phyloP scores from a whole-genome alignment of 2,113 vertebrate genomes.

The Neotoma lepida region DNA sequence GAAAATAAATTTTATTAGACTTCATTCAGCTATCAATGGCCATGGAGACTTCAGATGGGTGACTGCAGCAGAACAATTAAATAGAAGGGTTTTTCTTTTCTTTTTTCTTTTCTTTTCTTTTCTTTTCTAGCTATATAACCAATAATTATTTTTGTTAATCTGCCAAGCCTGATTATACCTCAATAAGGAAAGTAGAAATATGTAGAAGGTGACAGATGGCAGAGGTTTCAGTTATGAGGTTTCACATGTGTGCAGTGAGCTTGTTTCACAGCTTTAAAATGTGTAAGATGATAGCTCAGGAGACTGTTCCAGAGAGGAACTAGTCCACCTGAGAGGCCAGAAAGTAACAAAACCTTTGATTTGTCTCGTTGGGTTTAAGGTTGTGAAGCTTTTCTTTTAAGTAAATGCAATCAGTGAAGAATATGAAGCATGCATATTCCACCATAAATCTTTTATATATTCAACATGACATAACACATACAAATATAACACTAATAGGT shows the following conservation, averaged over 20 bases:
- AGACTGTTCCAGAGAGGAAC: neutral
- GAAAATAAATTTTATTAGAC: slow-evolving; percentile 12
- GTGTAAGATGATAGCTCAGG: slow-evolving; percentile 59
- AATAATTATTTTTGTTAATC: slow-evolving; percentile 63
- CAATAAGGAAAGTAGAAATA: slow-evolving; percentile 68
- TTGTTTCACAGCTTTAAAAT: slow-evolving; percentile 58
- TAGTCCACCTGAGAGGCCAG: neutral
- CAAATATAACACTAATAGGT: neutral
- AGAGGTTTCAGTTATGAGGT: slow-evolving; percentile 72
- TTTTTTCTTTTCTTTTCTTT: neutral
- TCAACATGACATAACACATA: neutral
- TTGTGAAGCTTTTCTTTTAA: slow-evolving; percentile 19
- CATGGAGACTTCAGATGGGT: neutral
- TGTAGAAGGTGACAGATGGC: slow-evolving; percentile 67
- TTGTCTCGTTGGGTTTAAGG: slow-evolving; percentile 30
- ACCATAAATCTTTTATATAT: neutral
- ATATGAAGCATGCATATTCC: neutral
- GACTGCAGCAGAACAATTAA: neutral
- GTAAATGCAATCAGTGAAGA: slow-evolving; percentile 16
- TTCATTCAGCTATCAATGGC: neutral
- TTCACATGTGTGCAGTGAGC: slow-evolving; percentile 72
- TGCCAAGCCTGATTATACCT: neutral
- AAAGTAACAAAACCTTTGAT: neutral
- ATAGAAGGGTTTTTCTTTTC: neutral
- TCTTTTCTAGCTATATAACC: slow-evolving; percentile 44